Percentiles rank a stretch among this genome's conserved stretches.
Conservation (phyloP, 2,113 vertebrate species). For the Diphyllodes magnificus region DNA sequence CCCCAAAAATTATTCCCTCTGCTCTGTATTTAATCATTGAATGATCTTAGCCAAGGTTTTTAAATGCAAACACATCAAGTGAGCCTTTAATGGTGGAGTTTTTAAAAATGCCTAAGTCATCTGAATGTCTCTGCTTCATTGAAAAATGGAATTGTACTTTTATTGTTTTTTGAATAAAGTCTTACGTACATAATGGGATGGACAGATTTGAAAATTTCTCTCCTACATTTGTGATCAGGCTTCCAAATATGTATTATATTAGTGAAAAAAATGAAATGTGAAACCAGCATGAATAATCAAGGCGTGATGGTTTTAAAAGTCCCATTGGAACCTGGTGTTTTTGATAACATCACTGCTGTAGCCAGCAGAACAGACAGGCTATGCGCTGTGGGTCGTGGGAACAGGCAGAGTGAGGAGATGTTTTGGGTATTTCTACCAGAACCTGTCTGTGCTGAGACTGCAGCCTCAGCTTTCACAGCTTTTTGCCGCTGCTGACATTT, state of each 20-base stretch:
- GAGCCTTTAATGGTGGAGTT: neutral
- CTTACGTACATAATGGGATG: neutral
- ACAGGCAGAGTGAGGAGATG: neutral
- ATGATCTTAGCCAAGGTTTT: neutral
- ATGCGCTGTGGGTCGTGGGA: neutral
- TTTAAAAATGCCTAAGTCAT: neutral
- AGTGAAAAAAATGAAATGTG: neutral
- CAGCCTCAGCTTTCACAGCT: neutral
- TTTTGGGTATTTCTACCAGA: neutral
- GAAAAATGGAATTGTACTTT: neutral
- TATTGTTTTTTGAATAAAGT: neutral
- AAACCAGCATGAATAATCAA: neutral
- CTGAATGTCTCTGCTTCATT: neutral
- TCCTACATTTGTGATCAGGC: neutral
- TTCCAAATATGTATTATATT: neutral
- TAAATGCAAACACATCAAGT: neutral
- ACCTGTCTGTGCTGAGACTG: neutral
- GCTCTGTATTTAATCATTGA: neutral
- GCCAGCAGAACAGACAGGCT: neutral
- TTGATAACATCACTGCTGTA: neutral
- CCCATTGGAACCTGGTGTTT: rapidly evolving
- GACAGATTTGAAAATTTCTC: neutral
- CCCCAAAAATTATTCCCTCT: neutral
- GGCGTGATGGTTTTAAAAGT: neutral
- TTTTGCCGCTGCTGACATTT: neutral